Evolutionary conservation across 2,113 vertebrate species (phyloP).

Genomic region (Zosterops lateralis): DNA sequence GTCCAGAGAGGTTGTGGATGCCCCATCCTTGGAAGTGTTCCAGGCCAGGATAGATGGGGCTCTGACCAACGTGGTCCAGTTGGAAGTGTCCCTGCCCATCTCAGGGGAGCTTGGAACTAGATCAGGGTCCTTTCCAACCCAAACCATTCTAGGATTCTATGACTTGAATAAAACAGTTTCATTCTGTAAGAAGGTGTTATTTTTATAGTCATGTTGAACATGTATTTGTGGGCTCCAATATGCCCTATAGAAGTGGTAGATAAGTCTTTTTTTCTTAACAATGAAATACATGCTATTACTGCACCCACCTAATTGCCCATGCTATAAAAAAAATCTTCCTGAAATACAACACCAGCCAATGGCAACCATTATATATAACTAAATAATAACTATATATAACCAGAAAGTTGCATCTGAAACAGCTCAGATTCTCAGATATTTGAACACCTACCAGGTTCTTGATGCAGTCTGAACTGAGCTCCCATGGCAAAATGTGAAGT

Average conservation of each 20-base stretch:
- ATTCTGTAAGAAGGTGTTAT: not conserved
- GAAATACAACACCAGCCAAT: not conserved
- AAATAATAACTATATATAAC: not conserved
- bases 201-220: not conserved
- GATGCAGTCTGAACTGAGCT: conserved; percentile 79
- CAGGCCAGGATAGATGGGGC: too few species aligned
- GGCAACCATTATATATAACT: not conserved
- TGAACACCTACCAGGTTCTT: conserved; percentile 83
- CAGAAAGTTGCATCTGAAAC: not conserved
- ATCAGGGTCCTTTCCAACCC: not conserved
- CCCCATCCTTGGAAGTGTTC: not conserved
- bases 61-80: not conserved
- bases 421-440: not conserved
- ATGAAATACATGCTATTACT: not conserved
- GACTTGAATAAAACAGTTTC: not conserved
- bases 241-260: not conserved
- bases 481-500: conserved; percentile 74
- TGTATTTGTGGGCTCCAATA: not conserved
- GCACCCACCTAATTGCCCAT: not conserved
- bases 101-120: not conserved
- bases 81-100: not conserved
- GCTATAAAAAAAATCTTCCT: not conserved
- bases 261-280: not conserved
- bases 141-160: not conserved
- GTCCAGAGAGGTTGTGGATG: not conserved